phyloP scores from a whole-genome alignment of 2,888 invertebrate species.

The Saturnia japonica region DNA sequence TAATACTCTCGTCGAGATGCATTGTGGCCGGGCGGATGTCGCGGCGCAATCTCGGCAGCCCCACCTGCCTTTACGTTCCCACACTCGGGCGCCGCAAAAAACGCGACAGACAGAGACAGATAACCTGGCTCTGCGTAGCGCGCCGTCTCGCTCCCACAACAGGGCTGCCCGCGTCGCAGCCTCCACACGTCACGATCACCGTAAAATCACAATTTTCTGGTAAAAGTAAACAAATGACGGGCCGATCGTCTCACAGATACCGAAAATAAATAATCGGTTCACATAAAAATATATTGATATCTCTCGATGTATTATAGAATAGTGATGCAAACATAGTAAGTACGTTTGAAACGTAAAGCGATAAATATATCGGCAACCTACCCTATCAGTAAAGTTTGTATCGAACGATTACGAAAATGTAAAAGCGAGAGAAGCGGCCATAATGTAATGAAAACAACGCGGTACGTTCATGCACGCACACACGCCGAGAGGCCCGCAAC shows the following conservation, averaged over 20 bases:
- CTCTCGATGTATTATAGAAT: neutral
- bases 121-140: constrained; percentile 48
- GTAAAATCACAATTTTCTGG: constrained; percentile 69
- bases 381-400: constrained; percentile 67
- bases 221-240: constrained; percentile 55
- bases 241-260: constrained; percentile 31
- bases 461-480: constrained; percentile 62
- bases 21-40: constrained; percentile 80
- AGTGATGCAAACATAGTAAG: constrained; percentile 2
- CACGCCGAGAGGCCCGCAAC: constrained; percentile 33
- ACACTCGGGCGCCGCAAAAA: constrained; percentile 82
- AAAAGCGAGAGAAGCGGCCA: constrained; percentile 76
- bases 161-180: constrained; percentile 63
- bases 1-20: constrained; percentile 74
- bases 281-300: constrained; percentile 22
- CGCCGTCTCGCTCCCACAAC: constrained; percentile 60
- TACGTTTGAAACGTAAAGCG: constrained; percentile 22
- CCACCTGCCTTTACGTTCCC: constrained; percentile 81
- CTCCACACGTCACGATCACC: constrained; percentile 58
- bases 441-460: constrained; percentile 77
- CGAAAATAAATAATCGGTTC: constrained; percentile 26
- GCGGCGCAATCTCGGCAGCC: constrained; percentile 80
- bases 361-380: constrained; percentile 62
- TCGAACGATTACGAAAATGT: constrained; percentile 78
- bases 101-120: constrained; percentile 67